A percentile compares a stretch with the other conserved stretches of the same genome.
Conservation (phyloP, 2,888 invertebrate species). For the Allolobophora icterica region DNA sequence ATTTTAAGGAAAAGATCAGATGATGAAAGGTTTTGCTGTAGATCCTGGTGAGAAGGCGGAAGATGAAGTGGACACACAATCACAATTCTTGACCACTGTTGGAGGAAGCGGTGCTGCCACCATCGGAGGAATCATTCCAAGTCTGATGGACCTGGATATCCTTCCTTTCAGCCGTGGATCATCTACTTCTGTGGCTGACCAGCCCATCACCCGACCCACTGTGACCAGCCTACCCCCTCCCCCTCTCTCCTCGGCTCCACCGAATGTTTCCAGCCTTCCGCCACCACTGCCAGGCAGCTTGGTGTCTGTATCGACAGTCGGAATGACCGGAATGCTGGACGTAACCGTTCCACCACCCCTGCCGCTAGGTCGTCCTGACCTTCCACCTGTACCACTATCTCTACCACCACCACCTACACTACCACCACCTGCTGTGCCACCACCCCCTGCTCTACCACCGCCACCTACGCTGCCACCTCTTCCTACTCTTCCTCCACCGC, state of each 20-base stretch:
- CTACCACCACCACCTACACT: conserved; percentile 13
- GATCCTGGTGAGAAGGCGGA: conserved; percentile 34
- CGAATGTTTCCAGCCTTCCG: background rate
- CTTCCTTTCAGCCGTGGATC: background rate
- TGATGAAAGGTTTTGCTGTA: background rate
- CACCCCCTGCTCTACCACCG: background rate
- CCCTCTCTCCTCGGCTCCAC: background rate
- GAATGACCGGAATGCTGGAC: background rate
- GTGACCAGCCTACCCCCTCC: background rate
- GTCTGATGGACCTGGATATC: background rate
- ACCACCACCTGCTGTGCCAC: background rate
- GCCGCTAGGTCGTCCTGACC: background rate
- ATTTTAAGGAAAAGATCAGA: background rate
- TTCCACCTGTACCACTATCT: background rate
- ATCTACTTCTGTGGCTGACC: background rate
- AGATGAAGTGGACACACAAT: background rate
- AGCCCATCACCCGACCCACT: background rate
- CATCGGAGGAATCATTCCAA: background rate
- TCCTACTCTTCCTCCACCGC: background rate
- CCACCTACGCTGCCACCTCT: background rate
- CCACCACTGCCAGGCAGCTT: background rate
- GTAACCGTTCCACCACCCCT: background rate
- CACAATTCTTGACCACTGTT: background rate
- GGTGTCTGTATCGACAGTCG: background rate
- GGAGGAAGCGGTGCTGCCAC: background rate